Evolutionary conservation across 2,888 invertebrate genomes (phyloP), one percentile per base, ranked within the genome.

Genomic region (Andrena hattorfiana): DNA sequence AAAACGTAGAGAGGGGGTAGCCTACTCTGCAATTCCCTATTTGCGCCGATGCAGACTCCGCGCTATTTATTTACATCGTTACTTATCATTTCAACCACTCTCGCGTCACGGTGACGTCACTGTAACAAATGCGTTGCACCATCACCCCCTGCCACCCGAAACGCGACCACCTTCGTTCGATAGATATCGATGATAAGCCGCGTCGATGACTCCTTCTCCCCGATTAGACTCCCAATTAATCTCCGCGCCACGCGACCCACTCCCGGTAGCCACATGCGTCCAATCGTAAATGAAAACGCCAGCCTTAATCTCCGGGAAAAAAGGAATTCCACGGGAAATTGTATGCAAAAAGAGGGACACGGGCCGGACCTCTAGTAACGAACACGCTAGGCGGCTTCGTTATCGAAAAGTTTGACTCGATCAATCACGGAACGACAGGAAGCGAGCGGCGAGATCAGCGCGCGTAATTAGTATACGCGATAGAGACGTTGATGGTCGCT

Each of bases 1-100:
- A 42, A 42, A 42, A 42, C 42, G 13, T 4, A 1, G 42, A 13
- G 42, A 1, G 76, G 71, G 82, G 85, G 75, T 23, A 32, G 23
- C 56, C 76, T 72, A 66, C 84, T 64, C 75, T 66, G 54, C 80
- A 71, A 80, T 79, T 86, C 81, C 82, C 85, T 81, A 81, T 84
- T 84, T 82, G 76, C 77, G 83, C 78, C 84, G 75, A 86, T 85
- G 70, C 81, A 69, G 74, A 85, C 85, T 87, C 81, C 71, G 78
- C 69, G 10, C 90, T 89, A 89, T 90, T 89, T 90, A 90, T 90
- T 89, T 90, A 89, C 87, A 89, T 88, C 84, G 74, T 90, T 90
- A 89, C 89, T 90, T 90, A 90, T 87, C 89, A 85, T 88, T 89
- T 89, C 86, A 84, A 86, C 85, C 86, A 77, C 80, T 78, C 79